Evolutionary conservation across 2,113 vertebrate genomes (phyloP).

Genomic region (Ia io): DNA sequence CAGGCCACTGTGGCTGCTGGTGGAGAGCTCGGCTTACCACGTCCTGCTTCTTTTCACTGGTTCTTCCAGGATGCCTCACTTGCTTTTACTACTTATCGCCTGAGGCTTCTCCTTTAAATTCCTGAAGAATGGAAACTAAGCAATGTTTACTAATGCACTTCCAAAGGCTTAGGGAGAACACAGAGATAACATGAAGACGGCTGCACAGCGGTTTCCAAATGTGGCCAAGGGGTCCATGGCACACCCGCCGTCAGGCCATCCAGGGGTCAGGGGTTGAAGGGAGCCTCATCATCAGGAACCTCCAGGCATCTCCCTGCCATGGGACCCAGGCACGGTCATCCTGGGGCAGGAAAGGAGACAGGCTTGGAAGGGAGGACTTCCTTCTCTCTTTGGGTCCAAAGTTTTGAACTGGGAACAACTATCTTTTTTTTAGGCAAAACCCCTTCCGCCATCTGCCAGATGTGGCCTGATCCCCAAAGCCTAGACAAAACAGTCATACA

Average conservation of each 20-base stretch:
- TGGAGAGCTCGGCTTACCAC: background rate
- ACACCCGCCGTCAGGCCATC: background rate
- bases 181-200: background rate
- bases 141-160: background rate
- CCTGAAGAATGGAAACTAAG: background rate
- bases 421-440: background rate
- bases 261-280: accelerated
- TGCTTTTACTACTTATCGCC: background rate
- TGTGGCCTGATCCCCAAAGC: background rate
- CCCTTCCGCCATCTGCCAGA: background rate
- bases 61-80: background rate
- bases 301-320: background rate
- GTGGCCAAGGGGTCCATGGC: background rate
- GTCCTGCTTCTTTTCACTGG: background rate
- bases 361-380: background rate
- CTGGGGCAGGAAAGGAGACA: background rate
- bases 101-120: background rate
- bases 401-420: background rate
- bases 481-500: background rate
- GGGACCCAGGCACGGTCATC: background rate
- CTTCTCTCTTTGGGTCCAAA: background rate
- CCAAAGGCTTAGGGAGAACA: background rate
- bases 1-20: background rate
- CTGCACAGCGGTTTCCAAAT: background rate
- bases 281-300: background rate